Evolutionary conservation across 2,113 vertebrate genomes (phyloP).

Genomic region (Synchiropus splendidus): DNA sequence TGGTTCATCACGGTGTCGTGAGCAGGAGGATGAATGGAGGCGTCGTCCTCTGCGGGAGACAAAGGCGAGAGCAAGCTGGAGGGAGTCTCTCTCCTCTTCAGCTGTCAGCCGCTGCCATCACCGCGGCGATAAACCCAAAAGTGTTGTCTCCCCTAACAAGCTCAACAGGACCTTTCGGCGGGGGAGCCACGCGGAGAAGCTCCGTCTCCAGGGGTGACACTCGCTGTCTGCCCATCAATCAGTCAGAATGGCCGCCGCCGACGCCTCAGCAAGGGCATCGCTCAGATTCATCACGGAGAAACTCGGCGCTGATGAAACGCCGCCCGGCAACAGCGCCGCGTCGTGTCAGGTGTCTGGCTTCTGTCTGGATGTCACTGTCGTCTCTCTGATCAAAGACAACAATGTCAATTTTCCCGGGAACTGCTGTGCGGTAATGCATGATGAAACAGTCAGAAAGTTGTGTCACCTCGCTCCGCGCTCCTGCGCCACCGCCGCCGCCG

Average conservation of each 20-base stretch:
- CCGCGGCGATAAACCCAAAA: conserved; percentile 60
- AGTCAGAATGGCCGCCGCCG: conserved; percentile 56
- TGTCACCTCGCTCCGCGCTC: conserved; percentile 61
- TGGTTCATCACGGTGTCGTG: too few species aligned
- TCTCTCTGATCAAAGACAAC: conserved; percentile 71
- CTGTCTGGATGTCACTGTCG: conserved; percentile 57
- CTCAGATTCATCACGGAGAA: conserved; percentile 57
- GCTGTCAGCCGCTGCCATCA: conserved; percentile 47
- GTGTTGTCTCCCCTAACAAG: conserved; percentile 68
- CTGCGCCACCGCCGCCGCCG: conserved; percentile 32
- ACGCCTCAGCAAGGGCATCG: conserved; percentile 56
- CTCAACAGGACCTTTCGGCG: conserved; percentile 61
- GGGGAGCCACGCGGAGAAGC: conserved; percentile 56
- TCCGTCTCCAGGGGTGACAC: conserved; percentile 64
- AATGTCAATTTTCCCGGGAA: conserved; percentile 67
- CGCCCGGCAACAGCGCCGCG: background rate
- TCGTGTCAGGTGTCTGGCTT: conserved; percentile 53
- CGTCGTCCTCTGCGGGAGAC: too few species aligned
- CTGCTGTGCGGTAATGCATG: conserved; percentile 62
- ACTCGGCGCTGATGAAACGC: too few species aligned
- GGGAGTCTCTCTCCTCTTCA: conserved; percentile 52
- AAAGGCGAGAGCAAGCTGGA: conserved; percentile 11
- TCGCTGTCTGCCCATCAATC: conserved; percentile 63
- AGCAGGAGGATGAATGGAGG: background rate
- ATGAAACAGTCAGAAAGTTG: conserved; percentile 74